phyloP scores from a whole-genome alignment of 2,888 invertebrate genomes.

The Margaritifera margaritifera region DNA sequence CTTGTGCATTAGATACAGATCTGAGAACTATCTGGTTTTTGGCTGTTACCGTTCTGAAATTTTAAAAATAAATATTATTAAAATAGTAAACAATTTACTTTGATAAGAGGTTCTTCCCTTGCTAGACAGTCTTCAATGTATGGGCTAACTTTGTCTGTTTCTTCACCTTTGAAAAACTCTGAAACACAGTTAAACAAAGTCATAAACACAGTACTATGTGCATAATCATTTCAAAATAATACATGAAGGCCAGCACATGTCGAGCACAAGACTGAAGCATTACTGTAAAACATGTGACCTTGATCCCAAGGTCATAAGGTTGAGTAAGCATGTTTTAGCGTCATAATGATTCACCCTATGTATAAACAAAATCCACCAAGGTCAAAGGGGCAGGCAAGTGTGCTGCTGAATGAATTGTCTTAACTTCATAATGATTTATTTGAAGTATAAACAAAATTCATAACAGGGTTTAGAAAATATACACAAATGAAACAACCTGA shows the following conservation, averaged over 20 bases:
- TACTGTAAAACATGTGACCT: too few relatives aligned
- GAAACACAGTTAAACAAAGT: constrained; percentile 22
- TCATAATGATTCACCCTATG: too few relatives aligned
- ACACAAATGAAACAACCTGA: too few relatives aligned
- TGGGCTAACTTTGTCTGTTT: constrained; percentile 89
- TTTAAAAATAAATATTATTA: not conserved
- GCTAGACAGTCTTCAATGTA: constrained; percentile 95
- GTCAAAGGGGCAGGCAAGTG: not conserved
- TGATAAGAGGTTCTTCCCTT: constrained; percentile 85
- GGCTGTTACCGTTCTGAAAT: too few relatives aligned
- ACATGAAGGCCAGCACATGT: not conserved
- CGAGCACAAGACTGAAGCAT: not conserved
- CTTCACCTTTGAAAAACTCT: constrained; percentile 88
- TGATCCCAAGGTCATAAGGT: too few relatives aligned
- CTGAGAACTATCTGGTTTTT: not conserved
- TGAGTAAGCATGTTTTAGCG: too few relatives aligned
- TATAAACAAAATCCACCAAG: not conserved
- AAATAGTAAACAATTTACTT: constrained; percentile 73
- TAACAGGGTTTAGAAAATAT: too few relatives aligned
- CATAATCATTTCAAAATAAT: not conserved
- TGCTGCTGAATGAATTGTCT: too few relatives aligned
- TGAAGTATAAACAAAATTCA: too few relatives aligned
- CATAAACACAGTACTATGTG: not conserved
- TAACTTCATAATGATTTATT: too few relatives aligned
- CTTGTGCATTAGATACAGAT: not conserved